A percentile compares a stretch with the other conserved stretches of the same genome.
Conservation (phyloP, 1,140 invertebrate species). For the Harpegnathos saltator region DNA sequence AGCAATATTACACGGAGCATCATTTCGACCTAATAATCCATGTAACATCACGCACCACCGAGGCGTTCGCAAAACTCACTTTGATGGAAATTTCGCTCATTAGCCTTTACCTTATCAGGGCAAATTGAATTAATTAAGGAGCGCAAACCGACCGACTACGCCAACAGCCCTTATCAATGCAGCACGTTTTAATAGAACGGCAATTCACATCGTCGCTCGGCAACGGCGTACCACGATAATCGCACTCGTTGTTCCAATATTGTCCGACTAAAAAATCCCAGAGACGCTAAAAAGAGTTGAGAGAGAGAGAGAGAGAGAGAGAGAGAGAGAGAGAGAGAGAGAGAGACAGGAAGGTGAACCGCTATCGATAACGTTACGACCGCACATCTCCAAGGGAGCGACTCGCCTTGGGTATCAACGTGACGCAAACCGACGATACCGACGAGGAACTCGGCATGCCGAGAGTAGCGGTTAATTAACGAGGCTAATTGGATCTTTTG, state of each 20-base stretch:
- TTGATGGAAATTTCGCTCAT: constrained; percentile 26
- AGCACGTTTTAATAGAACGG: neutral
- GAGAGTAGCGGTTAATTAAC: constrained; percentile 51
- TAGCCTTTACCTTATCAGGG: constrained; percentile 19
- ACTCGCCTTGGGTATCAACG: constrained; percentile 13
- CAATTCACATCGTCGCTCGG: neutral
- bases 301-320: neutral
- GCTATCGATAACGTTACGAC: constrained; percentile 18
- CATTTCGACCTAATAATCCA: constrained; percentile 35
- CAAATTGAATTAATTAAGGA: constrained; percentile 24
- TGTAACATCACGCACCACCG: neutral
- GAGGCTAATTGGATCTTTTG: constrained; percentile 54
- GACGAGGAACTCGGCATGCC: neutral
- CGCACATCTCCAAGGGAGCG: neutral
- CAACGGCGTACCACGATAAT: constrained; percentile 12
- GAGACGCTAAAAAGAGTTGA: neutral
- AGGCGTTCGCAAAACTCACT: neutral
- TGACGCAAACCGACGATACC: constrained; percentile 10
- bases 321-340: too few relatives aligned
- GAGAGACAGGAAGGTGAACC: neutral
- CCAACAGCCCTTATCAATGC: neutral
- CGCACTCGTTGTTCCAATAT: constrained; percentile 6
- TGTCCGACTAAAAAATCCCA: neutral
- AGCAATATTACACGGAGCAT: constrained; percentile 12
- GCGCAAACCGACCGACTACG: neutral